Percentiles rank a stretch among this genome's conserved stretches.
Conservation (phyloP, 2,113 vertebrate genomes). For the Galbula dea region DNA sequence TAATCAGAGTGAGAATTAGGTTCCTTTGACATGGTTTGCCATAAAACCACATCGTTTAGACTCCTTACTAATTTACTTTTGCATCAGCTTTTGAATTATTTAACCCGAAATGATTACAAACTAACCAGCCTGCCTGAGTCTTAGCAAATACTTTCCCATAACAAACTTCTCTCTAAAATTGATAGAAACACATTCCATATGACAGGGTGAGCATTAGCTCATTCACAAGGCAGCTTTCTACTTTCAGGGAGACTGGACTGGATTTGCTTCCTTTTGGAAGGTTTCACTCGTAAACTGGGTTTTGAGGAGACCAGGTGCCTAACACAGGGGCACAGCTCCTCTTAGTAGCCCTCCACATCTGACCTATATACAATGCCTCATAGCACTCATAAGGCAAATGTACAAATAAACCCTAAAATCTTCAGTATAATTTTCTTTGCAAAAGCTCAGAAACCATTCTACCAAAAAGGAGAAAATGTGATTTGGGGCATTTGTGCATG, state of each 20-base stretch:
- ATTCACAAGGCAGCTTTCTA: neutral
- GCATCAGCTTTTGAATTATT: constrained; percentile 45
- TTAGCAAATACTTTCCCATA: neutral
- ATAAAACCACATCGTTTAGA: neutral
- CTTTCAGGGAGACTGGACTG: neutral
- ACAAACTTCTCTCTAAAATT: neutral
- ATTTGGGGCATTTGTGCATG: neutral
- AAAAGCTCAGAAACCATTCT: neutral
- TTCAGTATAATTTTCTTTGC: neutral
- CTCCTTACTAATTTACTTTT: constrained; percentile 38
- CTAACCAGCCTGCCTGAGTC: constrained; percentile 1
- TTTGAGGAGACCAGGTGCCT: neutral
- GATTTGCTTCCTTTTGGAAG: neutral
- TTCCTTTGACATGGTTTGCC: constrained; percentile 48
- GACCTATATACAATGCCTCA: neutral
- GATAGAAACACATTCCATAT: neutral
- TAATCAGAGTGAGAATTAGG: constrained; percentile 37
- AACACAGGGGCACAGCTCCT: neutral
- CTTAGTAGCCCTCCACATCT: no score
- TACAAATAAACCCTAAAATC: neutral
- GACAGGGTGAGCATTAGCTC: neutral
- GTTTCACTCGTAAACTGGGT: neutral
- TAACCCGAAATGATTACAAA: neutral
- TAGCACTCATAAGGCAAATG: neutral
- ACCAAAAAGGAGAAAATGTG: neutral